phyloP scores from a whole-genome alignment of 2,113 vertebrate genomes.

The Colistium nudipinnis region DNA sequence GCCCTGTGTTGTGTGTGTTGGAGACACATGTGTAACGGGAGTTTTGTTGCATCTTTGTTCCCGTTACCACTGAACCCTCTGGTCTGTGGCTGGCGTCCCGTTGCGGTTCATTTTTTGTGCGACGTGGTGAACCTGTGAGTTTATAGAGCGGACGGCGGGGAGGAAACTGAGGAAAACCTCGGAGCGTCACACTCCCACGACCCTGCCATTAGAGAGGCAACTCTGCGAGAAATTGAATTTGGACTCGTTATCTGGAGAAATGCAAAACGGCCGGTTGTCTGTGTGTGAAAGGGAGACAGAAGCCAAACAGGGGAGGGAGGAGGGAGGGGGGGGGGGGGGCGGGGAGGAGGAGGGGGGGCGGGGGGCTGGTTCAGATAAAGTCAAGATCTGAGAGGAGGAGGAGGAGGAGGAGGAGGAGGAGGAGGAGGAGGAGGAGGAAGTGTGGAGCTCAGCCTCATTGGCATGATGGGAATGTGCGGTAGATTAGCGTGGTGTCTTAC shows the following conservation, averaged over 20 bases:
- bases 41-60: neutral
- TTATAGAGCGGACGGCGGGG: constrained; percentile 9
- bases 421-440: constrained; percentile 2
- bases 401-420: constrained; percentile 7
- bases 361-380: constrained; percentile 33
- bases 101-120: neutral
- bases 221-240: constrained; percentile 79
- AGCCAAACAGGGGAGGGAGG: constrained; percentile 17
- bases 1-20: too few relatives aligned
- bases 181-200: neutral
- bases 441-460: constrained; percentile 47
- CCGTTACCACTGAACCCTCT: neutral
- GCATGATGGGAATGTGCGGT: constrained; percentile 40
- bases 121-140: constrained; percentile 1
- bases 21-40: neutral
- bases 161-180: constrained; percentile 20
- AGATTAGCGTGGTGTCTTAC: constrained; percentile 53
- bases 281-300: constrained; percentile 32
- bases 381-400: constrained; percentile 4
- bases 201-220: constrained; percentile 72
- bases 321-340: constrained; percentile 1
- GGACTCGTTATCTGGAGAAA: constrained; percentile 67
- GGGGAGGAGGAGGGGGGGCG: constrained; percentile 19
- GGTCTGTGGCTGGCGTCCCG: neutral
- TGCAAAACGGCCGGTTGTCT: constrained; percentile 62